Percentiles rank a stretch among this genome's conserved stretches.
These are phyloP conservation scores for Chelon labrosus DNA, from an alignment of 2,797 vertebrate species.

Conservation along the genomic window DNA sequence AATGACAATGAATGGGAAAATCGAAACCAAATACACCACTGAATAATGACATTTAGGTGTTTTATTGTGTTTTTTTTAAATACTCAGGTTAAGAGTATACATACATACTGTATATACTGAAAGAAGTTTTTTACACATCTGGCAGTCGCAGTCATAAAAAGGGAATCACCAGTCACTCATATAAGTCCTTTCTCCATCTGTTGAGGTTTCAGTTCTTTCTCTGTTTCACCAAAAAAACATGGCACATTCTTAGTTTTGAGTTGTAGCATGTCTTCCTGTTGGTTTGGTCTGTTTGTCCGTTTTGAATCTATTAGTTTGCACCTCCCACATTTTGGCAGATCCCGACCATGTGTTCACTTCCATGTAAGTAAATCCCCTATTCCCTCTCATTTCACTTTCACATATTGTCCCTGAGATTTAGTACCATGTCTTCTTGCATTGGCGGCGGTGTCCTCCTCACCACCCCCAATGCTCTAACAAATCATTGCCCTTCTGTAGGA, in stretches of 20 bases:
- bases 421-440: slow-evolving; percentile 11
- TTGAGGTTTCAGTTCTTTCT: slow-evolving; percentile 15
- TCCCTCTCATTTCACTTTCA: slow-evolving; percentile 45
- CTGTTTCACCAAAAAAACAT: not conserved
- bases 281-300: slow-evolving; percentile 57
- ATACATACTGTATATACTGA: not conserved
- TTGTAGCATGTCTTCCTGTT: slow-evolving; percentile 70
- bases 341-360: slow-evolving; percentile 71
- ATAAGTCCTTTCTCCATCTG: not conserved
- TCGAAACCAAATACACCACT: not conserved
- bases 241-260: slow-evolving; percentile 43
- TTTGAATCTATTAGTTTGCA: slow-evolving; percentile 61
- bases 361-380: slow-evolving; percentile 81
- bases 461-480: not conserved
- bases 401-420: slow-evolving; percentile 17
- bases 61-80: not conserved
- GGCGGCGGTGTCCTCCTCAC: not conserved
- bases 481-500: not conserved
- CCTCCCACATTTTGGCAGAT: slow-evolving; percentile 76
- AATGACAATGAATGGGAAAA: not conserved
- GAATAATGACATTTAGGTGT: not conserved
- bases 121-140: not conserved
- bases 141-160: not conserved
- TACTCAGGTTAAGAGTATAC: not conserved
- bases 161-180: not conserved